Evolutionary conservation across 1,140 invertebrate species (phyloP), one percentile per base, ranked within the genome.

Genomic region (Drosophila miranda): DNA sequence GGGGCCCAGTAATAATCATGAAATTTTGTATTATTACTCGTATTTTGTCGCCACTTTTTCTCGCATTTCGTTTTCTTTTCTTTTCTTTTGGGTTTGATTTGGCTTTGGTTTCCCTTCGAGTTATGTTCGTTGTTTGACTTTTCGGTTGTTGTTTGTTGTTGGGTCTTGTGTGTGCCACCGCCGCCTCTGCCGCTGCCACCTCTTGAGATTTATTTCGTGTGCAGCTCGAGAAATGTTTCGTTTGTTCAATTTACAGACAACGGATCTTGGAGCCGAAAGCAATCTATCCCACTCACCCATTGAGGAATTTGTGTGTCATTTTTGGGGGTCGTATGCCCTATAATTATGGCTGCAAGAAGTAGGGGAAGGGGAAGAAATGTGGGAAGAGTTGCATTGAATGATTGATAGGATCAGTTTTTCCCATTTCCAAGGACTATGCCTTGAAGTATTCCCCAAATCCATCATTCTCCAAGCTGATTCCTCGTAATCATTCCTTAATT

Each of bases 161-260:
- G 30, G 3, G 7, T 30, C 8, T 45, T 41, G 57, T 61, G 55
- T 38, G 52, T 71, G 66, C 34, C 46, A 38, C 34, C 23, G 23
- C 23, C 23, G 23, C 23, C 23, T 5, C 23, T 23, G 23, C 23
- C 23, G 0, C 23, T 26, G 23, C 21, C 54, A 57, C 70, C 34
- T 78, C 75, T 83, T 63, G 61, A 80, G 75, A 79, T 83, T 77
- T 70, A 67, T 52, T 74, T 86, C 68, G 81, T 74, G 72, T 48
- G 23, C 45, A 48, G 41, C 56, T 49, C 78, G 63, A 38, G 11
- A 73, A 79, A 76, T 66, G 67, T 84, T 84, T 61, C 56, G 46
- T 60, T 77, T 70, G 59, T 59, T 51, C 66, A 76, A 72, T 72
- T 75, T 63, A 64, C 55, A 26, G 23, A 54, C 66, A 49, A 75